phyloP scores from a whole-genome alignment of 2,888 invertebrate species.

The Eupithecia subumbrata region DNA sequence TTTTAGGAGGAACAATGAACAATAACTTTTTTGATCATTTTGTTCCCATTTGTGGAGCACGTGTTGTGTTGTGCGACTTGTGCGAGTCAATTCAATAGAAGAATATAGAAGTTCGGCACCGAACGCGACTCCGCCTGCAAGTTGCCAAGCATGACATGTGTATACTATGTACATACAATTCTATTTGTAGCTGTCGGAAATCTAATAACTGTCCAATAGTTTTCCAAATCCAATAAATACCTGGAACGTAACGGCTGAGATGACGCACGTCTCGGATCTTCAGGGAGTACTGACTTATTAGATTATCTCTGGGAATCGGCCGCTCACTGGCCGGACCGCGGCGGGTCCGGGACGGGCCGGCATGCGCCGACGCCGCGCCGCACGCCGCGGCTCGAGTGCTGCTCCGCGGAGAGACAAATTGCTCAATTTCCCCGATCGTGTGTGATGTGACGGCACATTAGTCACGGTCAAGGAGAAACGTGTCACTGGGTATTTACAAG shows the following conservation, averaged over 20 bases:
- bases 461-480: conserved; percentile 18
- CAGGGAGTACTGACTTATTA: background rate
- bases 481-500: background rate
- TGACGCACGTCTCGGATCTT: conserved; percentile 13
- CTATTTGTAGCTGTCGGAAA: conserved; percentile 13
- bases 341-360: background rate
- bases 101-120: background rate
- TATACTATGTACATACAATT: background rate
- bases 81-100: background rate
- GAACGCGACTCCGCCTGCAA: background rate
- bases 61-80: no score
- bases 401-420: no score
- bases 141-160: background rate
- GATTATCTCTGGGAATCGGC: background rate
- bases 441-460: background rate
- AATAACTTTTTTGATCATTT: background rate
- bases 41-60: background rate
- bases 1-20: background rate
- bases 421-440: background rate
- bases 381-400: no score
- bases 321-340: background rate
- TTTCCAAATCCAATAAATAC: conserved; percentile 21
- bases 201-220: conserved; percentile 24
- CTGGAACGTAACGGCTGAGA: background rate
- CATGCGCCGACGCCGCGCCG: background rate